Percentiles rank a stretch among this genome's conserved stretches.
phyloP scores from a whole-genome alignment of 2,797 vertebrate genomes.

The Gymnodraco acuticeps region DNA sequence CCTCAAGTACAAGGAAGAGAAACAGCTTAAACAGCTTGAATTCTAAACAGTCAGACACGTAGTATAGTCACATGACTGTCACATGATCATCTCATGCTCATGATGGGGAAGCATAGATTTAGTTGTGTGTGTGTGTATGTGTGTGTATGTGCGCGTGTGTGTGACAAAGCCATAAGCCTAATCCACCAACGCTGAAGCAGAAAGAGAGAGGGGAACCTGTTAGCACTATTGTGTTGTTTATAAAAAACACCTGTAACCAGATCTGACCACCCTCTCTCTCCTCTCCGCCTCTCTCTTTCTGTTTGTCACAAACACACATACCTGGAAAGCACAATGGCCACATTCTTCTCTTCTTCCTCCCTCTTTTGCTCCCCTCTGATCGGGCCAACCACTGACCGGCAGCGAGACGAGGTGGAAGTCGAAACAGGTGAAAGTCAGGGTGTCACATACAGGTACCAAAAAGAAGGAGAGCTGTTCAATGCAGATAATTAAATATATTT shows the following conservation, averaged over 20 bases:
- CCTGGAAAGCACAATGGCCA: constrained; percentile 83
- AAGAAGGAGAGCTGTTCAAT: background rate
- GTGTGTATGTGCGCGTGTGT: constrained; percentile 31
- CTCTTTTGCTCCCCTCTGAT: constrained; percentile 54
- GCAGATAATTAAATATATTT: background rate
- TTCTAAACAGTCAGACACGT: constrained; percentile 15
- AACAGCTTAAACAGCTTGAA: constrained; percentile 45
- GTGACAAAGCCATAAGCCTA: constrained; percentile 58
- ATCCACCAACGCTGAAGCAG: constrained; percentile 14
- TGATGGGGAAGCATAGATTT: constrained; percentile 68
- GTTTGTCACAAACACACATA: constrained; percentile 83
- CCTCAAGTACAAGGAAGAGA: constrained; percentile 59
- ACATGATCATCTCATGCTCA: constrained; percentile 71
- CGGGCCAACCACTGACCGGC: constrained; percentile 36
- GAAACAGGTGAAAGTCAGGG: constrained; percentile 26
- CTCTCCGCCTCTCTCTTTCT: constrained; percentile 58
- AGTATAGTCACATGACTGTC: constrained; percentile 75
- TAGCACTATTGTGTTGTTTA: constrained; percentile 80
- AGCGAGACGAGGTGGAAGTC: constrained; percentile 22
- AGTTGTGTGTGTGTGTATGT: constrained; percentile 38
- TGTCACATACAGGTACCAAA: constrained; percentile 5
- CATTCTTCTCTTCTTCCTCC: constrained; percentile 79
- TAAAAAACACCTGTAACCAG: constrained; percentile 82
- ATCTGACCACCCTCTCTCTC: constrained; percentile 70
- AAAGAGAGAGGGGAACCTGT: constrained; percentile 56